Percentiles rank a stretch among this genome's conserved stretches.
These are phyloP conservation scores for Listrodromus nycthemerus DNA, from an alignment of 2,888 invertebrate genomes.

Conservation along the genomic window DNA sequence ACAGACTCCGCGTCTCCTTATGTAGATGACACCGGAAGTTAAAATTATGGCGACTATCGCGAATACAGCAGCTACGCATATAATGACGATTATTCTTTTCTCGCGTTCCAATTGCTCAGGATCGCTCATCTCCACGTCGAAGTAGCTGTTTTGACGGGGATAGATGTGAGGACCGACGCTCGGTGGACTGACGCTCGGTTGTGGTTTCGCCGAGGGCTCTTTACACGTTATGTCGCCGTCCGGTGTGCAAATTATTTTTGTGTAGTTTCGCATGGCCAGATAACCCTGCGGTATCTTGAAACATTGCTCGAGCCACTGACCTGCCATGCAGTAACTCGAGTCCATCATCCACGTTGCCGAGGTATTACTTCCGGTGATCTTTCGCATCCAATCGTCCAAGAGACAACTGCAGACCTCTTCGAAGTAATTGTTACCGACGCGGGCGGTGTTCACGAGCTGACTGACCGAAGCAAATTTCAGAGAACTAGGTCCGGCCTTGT, in stretches of 20 bases:
- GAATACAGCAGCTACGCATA: slow-evolving; percentile 79
- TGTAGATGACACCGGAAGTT: slow-evolving; percentile 80
- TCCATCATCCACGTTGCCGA: slow-evolving; percentile 85
- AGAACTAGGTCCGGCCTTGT: slow-evolving; percentile 85
- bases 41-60: slow-evolving; percentile 79
- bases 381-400: slow-evolving; percentile 86
- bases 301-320: slow-evolving; percentile 87
- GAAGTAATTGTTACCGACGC: slow-evolving; percentile 88
- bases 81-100: slow-evolving; percentile 81
- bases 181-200: slow-evolving; percentile 80
- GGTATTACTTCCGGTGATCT: slow-evolving; percentile 85
- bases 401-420: slow-evolving; percentile 88
- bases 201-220: slow-evolving; percentile 84
- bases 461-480: slow-evolving; percentile 87
- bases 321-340: slow-evolving; percentile 88
- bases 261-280: slow-evolving; percentile 88
- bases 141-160: slow-evolving; percentile 80
- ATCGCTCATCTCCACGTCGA: slow-evolving; percentile 83
- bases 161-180: slow-evolving; percentile 82
- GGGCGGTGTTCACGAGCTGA: slow-evolving; percentile 83
- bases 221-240: slow-evolving; percentile 87
- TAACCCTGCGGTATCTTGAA: slow-evolving; percentile 88
- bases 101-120: slow-evolving; percentile 81
- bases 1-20: slow-evolving; percentile 81
- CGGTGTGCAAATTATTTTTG: slow-evolving; percentile 86